Evolutionary conservation across 1,140 invertebrate species (phyloP), one percentile per base, ranked within the genome.

Genomic region (Muscidifurax raptorellus): DNA sequence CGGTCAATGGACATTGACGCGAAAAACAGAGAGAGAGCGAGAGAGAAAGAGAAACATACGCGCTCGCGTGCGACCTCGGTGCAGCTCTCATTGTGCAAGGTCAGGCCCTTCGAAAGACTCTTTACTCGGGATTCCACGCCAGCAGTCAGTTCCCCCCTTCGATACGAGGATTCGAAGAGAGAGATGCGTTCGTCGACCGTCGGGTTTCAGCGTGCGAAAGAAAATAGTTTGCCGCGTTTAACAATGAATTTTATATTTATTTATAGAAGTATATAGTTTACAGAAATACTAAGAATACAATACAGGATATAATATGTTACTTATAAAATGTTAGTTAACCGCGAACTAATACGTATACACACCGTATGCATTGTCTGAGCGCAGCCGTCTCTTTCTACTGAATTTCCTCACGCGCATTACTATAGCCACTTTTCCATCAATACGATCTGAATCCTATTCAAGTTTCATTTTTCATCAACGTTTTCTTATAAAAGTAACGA

Each of bases 1-100:
- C 47, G 27, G 32, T 25, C 78, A 71, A 74, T 72, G 52, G 80
- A 82, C 66, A 82, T 59, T 75, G 80, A 82, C 12, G 80, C 22
- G 69, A 82, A 74, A 82, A 82, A 75, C 71, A 32, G 12, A 72
- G 40, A 81, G 40, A n/a, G 15, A 72, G 10, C n/a, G n/a, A n/a
- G n/a, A n/a, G n/a, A n/a, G n/a, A n/a, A n/a, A n/a, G n/a, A n/a
- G n/a, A n/a, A n/a, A n/a, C n/a, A n/a, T n/a, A n/a, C n/a, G 32
- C 27, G 28, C 47, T 30, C 47, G 52, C 81, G 81, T 67, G 52
- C 36, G 47, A 76, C 80, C 52, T 75, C 71, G 30, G 30, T 7
- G n/a, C 27, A 15, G 27, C 47, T 84, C 78, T 67, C 80, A 81
- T 86, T 86, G 71, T 75, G 84, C 86, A 87, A 87, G 87, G 87